These are phyloP conservation scores for Phyto melanocephala DNA, from an alignment of 2,888 invertebrate genomes.

Conservation along the genomic window DNA sequence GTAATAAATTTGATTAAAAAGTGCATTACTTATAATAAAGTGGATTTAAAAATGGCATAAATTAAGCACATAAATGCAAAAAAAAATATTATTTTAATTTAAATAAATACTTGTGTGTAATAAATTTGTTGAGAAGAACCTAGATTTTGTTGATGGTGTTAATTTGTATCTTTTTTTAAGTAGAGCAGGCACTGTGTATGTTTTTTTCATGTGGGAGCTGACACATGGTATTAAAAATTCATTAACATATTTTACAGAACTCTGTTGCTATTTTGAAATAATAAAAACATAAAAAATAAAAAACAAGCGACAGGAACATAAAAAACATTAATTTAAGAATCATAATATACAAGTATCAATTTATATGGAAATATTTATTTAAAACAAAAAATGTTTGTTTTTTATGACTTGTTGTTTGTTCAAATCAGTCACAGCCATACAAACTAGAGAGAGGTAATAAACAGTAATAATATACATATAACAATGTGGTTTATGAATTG, in stretches of 20 bases:
- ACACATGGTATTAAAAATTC: conserved; percentile 39
- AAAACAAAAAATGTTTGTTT: not conserved
- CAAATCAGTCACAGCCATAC: not conserved
- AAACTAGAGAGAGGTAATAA: not conserved
- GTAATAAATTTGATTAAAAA: conserved; percentile 48
- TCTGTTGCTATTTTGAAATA: not conserved
- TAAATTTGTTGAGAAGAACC: conserved; percentile 40
- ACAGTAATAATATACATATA: too few species aligned
- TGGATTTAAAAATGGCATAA: conserved; percentile 29
- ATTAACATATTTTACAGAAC: conserved; percentile 45
- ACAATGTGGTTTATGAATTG: too few species aligned
- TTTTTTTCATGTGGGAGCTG: not conserved
- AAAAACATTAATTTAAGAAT: conserved; percentile 12
- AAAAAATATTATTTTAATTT: conserved; percentile 16
- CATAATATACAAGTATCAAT: conserved; percentile 51
- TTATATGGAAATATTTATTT: conserved; percentile 54
- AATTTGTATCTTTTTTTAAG: not conserved
- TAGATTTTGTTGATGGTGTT: conserved; percentile 7
- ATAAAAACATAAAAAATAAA: not conserved
- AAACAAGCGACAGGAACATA: not conserved
- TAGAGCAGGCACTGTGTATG: not conserved
- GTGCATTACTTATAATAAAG: conserved; percentile 43
- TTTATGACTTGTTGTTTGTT: not conserved
- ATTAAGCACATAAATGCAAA: not conserved
- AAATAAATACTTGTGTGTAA: conserved; percentile 3